Evolutionary conservation across 2,888 invertebrate species (phyloP).

Genomic region (Temnothorax rugatulus): DNA sequence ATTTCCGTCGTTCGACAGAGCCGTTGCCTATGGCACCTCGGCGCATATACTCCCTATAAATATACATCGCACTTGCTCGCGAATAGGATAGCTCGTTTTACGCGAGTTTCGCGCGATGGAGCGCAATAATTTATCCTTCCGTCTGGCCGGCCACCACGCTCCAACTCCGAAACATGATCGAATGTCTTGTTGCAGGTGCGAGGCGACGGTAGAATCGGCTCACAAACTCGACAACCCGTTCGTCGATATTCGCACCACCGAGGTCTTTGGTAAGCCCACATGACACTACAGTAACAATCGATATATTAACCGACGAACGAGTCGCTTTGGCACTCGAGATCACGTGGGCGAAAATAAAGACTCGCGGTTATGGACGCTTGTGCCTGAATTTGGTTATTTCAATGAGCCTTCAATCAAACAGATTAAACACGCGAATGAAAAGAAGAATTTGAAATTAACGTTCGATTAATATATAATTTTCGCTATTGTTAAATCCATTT

Average conservation of each 20-base stretch:
- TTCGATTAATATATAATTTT: neutral
- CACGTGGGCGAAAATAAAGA: slow-evolving; percentile 9
- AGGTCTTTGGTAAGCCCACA: slow-evolving; percentile 81
- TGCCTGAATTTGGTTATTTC: neutral
- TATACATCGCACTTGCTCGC: slow-evolving; percentile 33
- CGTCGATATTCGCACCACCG: slow-evolving; percentile 77
- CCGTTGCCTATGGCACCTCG: slow-evolving; percentile 39
- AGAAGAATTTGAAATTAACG: neutral
- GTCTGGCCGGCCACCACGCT: neutral
- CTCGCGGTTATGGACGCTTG: neutral
- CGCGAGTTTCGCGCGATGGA: slow-evolving; percentile 38
- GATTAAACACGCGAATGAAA: neutral
- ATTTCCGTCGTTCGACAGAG: slow-evolving; percentile 47
- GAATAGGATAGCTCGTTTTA: slow-evolving; percentile 32
- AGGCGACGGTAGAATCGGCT: slow-evolving; percentile 78
- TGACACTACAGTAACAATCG: slow-evolving; percentile 8
- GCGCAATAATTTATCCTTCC: slow-evolving; percentile 35
- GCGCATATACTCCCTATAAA: slow-evolving; percentile 28
- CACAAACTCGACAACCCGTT: slow-evolving; percentile 71
- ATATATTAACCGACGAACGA: slow-evolving; percentile 17
- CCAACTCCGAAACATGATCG: slow-evolving; percentile 32
- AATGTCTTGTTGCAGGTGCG: slow-evolving; percentile 78
- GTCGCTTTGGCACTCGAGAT: neutral
- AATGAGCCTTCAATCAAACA: neutral
- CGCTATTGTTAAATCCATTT: neutral